Evolutionary conservation across 2,888 invertebrate species (phyloP), one percentile per base, ranked within the genome.

Genomic region (Orgyia antiqua): DNA sequence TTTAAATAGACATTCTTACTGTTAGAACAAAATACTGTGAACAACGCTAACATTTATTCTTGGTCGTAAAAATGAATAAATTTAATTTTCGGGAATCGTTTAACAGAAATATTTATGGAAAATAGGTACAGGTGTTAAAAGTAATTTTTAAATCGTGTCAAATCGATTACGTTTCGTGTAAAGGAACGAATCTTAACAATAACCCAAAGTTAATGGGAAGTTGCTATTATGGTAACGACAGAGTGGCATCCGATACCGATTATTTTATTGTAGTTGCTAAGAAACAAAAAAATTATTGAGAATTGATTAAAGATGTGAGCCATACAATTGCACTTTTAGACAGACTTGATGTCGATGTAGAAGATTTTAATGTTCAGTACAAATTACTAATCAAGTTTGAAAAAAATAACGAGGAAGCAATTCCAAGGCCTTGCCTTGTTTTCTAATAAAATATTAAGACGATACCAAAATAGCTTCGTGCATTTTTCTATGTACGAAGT

Each of bases 91-190:
- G 13, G 28, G 20, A 20, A 38, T 12, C 29, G 36, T 35, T 39
- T n/a, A 33, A 36, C 21, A 34, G 34, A 42, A 39, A 48, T 44
- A 33, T 51, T 41, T 42, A 36, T 42, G 28, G 32, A 44, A 33
- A 36, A 34, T 43, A 29, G 41, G 41, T 46, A 45, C 43, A 46
- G 40, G 55, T 52, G 52, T 49, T 51, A 47, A 46, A 52, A 57
- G 38, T 51, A 47, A 31, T 51, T 61, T 57, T 45, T 45, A 53
- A 69, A 60, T 62, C 65, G 66, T 69, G 57, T 38, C 69, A 35
- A 73, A 73, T 73, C 60, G 62, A 74, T 74, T 72, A 54, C 38
- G 17, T 8, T 47, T 48, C 45, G 45, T 56, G 51, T 56, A 45
- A 44, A 46, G 55, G 60, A 70, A 68, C 63, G 60, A 68, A 64